Evolutionary conservation across 2,113 vertebrate genomes (phyloP).

Genomic region (Pseudois nayaur): DNA sequence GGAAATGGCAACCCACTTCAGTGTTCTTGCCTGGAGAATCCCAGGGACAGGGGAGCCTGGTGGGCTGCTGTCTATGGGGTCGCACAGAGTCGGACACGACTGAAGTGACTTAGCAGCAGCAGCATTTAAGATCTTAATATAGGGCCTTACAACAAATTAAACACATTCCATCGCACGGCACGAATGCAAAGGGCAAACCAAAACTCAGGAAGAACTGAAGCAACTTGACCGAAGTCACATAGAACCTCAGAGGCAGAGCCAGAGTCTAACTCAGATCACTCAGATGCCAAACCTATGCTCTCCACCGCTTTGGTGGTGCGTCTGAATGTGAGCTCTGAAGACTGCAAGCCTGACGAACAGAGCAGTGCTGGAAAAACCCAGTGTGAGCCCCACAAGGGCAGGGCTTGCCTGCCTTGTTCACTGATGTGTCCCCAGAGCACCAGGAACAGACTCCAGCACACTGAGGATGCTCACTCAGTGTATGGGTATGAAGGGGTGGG

Average conservation of each 20-base stretch:
- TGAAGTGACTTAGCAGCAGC: too few relatives aligned
- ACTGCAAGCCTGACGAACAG: not conserved
- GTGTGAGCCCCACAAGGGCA: too few relatives aligned
- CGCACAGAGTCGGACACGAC: too few relatives aligned
- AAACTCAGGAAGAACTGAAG: not conserved
- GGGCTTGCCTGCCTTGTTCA: not conserved
- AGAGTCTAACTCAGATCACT: not conserved
- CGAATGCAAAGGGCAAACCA: not conserved
- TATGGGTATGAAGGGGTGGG: too few relatives aligned
- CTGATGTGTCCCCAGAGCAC: not conserved
- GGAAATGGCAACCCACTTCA: too few relatives aligned
- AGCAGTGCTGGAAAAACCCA: rapidly evolving
- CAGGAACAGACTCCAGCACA: too few relatives aligned
- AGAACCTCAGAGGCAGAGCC: not conserved
- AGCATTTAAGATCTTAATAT: not conserved
- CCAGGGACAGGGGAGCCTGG: too few relatives aligned
- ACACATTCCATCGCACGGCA: not conserved
- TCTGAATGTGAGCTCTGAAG: not conserved
- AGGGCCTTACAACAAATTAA: not conserved
- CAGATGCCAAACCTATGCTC: not conserved
- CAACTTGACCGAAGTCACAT: not conserved
- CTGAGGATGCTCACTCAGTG: not conserved
- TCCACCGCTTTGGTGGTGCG: not conserved
- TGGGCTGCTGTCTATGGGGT: too few relatives aligned
- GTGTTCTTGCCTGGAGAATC: too few relatives aligned